Evolutionary conservation across 2,888 invertebrate species (phyloP).

Genomic region (Actias luna): DNA sequence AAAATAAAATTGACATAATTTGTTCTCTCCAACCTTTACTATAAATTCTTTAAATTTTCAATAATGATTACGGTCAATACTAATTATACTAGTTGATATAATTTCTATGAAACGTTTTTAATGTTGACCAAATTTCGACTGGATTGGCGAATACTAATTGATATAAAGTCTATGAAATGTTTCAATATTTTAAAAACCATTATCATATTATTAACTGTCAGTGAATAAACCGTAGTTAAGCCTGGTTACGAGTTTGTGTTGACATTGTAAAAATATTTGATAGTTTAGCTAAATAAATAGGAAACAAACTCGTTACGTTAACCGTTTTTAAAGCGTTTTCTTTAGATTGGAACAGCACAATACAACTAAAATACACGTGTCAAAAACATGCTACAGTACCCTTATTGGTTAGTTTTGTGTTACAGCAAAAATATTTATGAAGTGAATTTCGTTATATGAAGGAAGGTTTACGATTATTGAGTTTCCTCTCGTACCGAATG

Average conservation of each 20-base stretch:
- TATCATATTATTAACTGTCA: background rate
- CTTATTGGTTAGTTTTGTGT: background rate
- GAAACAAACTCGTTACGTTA: background rate
- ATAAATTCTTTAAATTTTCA: too few relatives aligned
- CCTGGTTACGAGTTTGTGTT: background rate
- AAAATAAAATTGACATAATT: too few relatives aligned
- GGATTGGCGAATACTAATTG: too few relatives aligned
- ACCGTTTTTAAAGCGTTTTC: background rate
- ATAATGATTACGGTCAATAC: too few relatives aligned
- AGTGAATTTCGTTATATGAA: slow-evolving; percentile 22
- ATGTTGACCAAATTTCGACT: too few relatives aligned
- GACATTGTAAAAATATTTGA: background rate
- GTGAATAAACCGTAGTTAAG: background rate
- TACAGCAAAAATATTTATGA: slow-evolving; percentile 3
- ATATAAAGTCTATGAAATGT: too few relatives aligned
- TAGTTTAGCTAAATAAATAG: background rate
- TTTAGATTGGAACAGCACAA: background rate
- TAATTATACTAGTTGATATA: too few relatives aligned
- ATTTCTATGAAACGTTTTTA: too few relatives aligned
- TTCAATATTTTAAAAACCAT: background rate
- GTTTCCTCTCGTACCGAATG: slow-evolving; percentile 33
- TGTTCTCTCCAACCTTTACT: too few relatives aligned
- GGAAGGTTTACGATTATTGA: slow-evolving; percentile 30
- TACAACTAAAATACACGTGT: background rate
- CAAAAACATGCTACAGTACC: background rate